Base-by-base conservation (phyloP, 2,797 vertebrate genomes). In the Neomorphus geoffroyi region DNA sequence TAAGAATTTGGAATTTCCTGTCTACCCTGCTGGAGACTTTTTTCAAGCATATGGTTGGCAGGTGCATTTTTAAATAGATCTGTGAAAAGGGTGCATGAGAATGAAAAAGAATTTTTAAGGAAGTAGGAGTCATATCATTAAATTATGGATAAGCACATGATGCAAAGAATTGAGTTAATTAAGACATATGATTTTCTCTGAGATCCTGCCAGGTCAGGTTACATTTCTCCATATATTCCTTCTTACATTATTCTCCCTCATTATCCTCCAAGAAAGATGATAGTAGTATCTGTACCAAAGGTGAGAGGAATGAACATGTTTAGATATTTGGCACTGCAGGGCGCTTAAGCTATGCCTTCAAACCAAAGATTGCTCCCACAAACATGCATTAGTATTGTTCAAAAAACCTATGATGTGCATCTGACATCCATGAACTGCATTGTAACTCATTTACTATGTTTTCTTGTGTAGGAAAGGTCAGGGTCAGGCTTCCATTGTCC, bases 1-100 rank as follows among this genome's bases (percentile, higher is more conserved):
- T n/a, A 91, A 78, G 69, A 91, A 90, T 83, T 88, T 48, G 56
- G 85, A 91, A 93, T 83, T 96, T 94, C 91, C 85, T 95, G 82
- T 69, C 69, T 69, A 8, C 0, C 2, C 71, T 89, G 57, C 87
- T 61, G 80, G 81, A 82, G 72, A 50, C 75, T 67, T 83, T 93
- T 72, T 69, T 54, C 51, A 66, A 93, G 73, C 85, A 81, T 90
- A 94, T 77, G 92, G 83, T 57, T 94, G 72, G 87, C 92, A 94
- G 91, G 94, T 86, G 80, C 4, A 1, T 48, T 95, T 94, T 89
- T 65, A 94, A 87, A 91, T 46, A 94, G 82, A 90, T 62, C 80
- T 75, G 54, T 64, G 89, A 62, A 91, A 94, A 93, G 77, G 53
- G 33, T 72, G 50, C 62, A 94, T 72, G 80, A 88, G 54, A 96